These are phyloP conservation scores for Diaphora mendica DNA, from an alignment of 2,888 invertebrate genomes.

Conservation along the genomic window DNA sequence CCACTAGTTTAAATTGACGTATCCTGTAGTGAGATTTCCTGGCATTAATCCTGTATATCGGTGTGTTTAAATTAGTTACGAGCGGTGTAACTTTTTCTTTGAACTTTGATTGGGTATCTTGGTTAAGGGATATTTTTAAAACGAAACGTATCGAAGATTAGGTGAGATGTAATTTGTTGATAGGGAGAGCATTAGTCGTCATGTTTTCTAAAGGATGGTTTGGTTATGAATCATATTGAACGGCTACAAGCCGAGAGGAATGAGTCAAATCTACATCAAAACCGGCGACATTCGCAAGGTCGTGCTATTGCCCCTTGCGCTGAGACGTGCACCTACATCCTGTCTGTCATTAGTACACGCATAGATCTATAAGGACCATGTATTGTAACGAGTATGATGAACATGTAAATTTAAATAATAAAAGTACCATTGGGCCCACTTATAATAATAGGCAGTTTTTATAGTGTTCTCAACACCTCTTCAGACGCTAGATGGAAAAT, in stretches of 20 bases:
- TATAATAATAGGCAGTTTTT: not conserved
- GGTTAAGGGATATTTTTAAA: constrained; percentile 57
- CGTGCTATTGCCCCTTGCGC: constrained; percentile 63
- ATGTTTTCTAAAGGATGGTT: constrained; percentile 45
- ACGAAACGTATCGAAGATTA: constrained; percentile 27
- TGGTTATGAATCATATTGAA: constrained; percentile 58
- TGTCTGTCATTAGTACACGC: constrained; percentile 47
- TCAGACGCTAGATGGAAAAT: not conserved
- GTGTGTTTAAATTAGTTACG: constrained; percentile 73
- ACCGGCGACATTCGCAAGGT: constrained; percentile 77
- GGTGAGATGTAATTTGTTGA: constrained; percentile 42
- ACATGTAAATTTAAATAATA: not conserved
- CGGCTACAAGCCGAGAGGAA: constrained; percentile 36
- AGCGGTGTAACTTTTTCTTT: constrained; percentile 64
- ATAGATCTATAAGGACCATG: constrained; percentile 21
- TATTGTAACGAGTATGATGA: not conserved
- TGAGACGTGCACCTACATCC: constrained; percentile 57
- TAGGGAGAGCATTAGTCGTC: constrained; percentile 23
- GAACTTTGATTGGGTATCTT: constrained; percentile 68
- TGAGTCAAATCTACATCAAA: constrained; percentile 67
- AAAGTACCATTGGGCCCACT: not conserved
- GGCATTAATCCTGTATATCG: constrained; percentile 75
- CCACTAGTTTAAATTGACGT: constrained; percentile 81
- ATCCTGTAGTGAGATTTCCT: constrained; percentile 83
- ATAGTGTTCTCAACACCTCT: not conserved